phyloP scores from a whole-genome alignment of 2,888 invertebrate species.

The Leptopilina myrica region DNA sequence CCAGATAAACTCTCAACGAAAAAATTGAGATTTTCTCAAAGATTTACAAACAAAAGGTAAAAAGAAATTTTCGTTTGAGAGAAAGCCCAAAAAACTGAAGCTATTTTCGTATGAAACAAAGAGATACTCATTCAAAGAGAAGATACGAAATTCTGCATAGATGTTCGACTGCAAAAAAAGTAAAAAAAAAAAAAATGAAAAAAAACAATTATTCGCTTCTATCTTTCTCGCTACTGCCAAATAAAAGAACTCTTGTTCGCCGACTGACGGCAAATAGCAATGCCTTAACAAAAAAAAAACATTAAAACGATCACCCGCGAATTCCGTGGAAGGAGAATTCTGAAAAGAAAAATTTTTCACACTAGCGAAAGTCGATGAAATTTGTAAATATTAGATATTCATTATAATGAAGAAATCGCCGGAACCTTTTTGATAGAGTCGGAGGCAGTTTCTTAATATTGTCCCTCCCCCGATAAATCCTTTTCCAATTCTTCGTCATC shows the following conservation, averaged over 20 bases:
- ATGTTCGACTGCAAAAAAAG: conserved; percentile 19
- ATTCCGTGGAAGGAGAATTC: conserved; percentile 48
- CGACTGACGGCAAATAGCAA: conserved; percentile 56
- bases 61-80: not conserved
- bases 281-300: conserved; percentile 65
- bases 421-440: conserved; percentile 33
- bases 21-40: too few relatives aligned
- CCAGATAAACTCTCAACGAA: not conserved
- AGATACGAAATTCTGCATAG: conserved; percentile 38
- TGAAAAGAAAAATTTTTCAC: conserved; percentile 38
- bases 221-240: conserved; percentile 66
- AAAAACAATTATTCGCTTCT: conserved; percentile 51
- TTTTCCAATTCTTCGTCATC: conserved; percentile 31
- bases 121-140: conserved; percentile 5
- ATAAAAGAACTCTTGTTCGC: conserved; percentile 52
- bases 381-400: conserved; percentile 58
- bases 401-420: conserved; percentile 43
- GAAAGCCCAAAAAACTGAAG: conserved; percentile 1
- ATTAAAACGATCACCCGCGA: conserved; percentile 57
- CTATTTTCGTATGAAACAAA: conserved; percentile 28
- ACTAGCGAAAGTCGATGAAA: conserved; percentile 49
- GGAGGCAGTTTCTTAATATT: conserved; percentile 41
- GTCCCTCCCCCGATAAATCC: not conserved
- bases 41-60: too few relatives aligned
- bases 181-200: too few relatives aligned